A percentile compares a stretch with the other conserved stretches of the same genome.
phyloP scores from a whole-genome alignment of 1,140 invertebrate species.

The Hycleus phaleratus region DNA sequence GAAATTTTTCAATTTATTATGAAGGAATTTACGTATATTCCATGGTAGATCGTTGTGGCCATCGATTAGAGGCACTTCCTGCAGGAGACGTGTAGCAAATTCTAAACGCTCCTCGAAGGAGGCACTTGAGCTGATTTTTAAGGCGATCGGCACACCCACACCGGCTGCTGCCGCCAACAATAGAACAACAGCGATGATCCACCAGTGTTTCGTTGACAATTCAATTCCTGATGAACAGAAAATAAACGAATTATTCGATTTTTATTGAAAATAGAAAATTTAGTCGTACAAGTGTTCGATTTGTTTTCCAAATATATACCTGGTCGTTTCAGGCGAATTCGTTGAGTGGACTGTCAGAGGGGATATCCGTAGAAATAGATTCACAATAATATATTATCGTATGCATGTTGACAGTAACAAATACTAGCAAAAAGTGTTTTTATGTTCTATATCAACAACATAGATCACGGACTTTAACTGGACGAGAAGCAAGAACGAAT shows the following conservation, averaged over 20 bases:
- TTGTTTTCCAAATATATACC: too few species aligned
- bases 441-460: too few species aligned
- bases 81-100: constrained; percentile 50
- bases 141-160: constrained; percentile 56
- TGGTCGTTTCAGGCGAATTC: too few species aligned
- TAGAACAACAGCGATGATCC: constrained; percentile 56
- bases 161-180: constrained; percentile 57
- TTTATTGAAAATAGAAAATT: too few species aligned
- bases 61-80: constrained; percentile 58
- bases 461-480: too few species aligned
- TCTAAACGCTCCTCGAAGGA: constrained; percentile 56
- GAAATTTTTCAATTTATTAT: constrained; percentile 77
- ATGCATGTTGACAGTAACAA: too few species aligned
- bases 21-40: constrained; percentile 79
- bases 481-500: too few species aligned
- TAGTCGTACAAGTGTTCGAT: too few species aligned
- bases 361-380: too few species aligned
- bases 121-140: constrained; percentile 55
- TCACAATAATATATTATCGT: too few species aligned
- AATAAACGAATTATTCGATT: not conserved
- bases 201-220: constrained; percentile 51
- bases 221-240: constrained; percentile 42
- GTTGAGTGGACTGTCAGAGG: too few species aligned
- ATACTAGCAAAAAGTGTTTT: too few species aligned
- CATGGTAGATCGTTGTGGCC: constrained; percentile 89